Evolutionary conservation across 2,113 vertebrate species (phyloP), one percentile per base, ranked within the genome.

Genomic region (Cnemophilus loriae): DNA sequence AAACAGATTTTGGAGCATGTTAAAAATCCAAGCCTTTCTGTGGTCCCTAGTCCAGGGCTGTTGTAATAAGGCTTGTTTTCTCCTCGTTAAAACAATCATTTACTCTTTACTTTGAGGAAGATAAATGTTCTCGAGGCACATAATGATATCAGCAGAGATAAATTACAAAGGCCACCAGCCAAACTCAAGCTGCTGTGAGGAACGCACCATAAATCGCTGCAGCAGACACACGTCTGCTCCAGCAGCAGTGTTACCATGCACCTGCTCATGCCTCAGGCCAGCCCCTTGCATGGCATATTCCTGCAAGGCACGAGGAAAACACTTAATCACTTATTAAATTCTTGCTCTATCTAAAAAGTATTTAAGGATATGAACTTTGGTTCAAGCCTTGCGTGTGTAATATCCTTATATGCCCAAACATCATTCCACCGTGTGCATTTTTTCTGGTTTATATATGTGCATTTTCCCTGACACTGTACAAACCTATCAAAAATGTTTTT

Each of bases 111-210:
- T 5, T 95, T 92, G 52, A 44, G 87, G 64, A 96, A 97, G 94
- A 96, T 84, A 90, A 94, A 95, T 83, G 74, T 87, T 88, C 78
- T 95, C 16, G 9, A 80, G 88, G 83, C 64, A 69, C 50, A 84
- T 75, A 75, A 73, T 30, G 89, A 49, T 96, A 97, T 91, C 87
- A 80, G 77, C 71, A 86, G 87, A 95, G 95, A 96, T 95, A 92
- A 94, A 97, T 96, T 75, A 70, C 61, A 37, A 93, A 92, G 61
- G 76, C 85, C 82, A 92, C 76, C 50, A 74, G 89, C 57, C 84
- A 93, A 33, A 70, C 65, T 57, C 46, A 6, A 24, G 79, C 91
- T 97, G 79, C 92, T 55, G 89, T 63, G 82, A 77, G 91, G 79
- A 80, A 67, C 2, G 27, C 35, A 22, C 50, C 52, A 7, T 84